Conservation (phyloP, 2,888 invertebrate species). For the Congeria kusceri region DNA sequence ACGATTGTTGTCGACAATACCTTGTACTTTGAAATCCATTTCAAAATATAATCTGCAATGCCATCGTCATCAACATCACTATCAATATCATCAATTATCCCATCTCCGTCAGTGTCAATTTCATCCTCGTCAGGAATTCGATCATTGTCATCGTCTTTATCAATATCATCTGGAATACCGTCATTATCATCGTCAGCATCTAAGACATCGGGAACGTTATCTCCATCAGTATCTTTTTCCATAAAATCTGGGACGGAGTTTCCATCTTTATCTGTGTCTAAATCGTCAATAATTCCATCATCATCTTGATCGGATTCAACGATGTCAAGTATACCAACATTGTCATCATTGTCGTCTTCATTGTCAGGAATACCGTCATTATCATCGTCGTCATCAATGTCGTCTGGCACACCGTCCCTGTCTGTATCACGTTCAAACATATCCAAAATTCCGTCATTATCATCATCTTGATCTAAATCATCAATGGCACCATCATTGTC, state of each 20-base stretch:
- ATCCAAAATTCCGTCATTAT: constrained; percentile 80
- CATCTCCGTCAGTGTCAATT: constrained; percentile 73
- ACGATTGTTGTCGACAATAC: too few relatives aligned
- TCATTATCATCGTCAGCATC: constrained; percentile 67
- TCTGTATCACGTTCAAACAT: constrained; percentile 72
- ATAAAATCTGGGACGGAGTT: constrained; percentile 78
- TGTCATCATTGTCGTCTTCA: constrained; percentile 72
- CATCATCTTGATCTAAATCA: constrained; percentile 63
- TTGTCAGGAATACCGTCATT: constrained; percentile 78
- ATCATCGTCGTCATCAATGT: constrained; percentile 64
- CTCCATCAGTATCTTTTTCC: constrained; percentile 73
- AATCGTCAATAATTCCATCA: constrained; percentile 69
- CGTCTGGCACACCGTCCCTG: constrained; percentile 71
- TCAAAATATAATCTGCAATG: constrained; percentile 78
- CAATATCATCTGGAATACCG: constrained; percentile 60
- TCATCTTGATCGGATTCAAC: constrained; percentile 75
- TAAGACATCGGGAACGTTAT: constrained; percentile 46
- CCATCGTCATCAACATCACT: constrained; percentile 82
- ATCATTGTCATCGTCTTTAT: constrained; percentile 73
- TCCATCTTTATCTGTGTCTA: constrained; percentile 76
- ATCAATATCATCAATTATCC: constrained; percentile 79
- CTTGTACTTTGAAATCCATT: background rate
- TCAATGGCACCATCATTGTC: constrained; percentile 77
- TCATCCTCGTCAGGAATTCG: constrained; percentile 73
- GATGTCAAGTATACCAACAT: constrained; percentile 79